A percentile compares a stretch with the other conserved stretches of the same genome.
Conservation (phyloP, 2,888 invertebrate genomes). For the Entomobrya multifasciata region DNA sequence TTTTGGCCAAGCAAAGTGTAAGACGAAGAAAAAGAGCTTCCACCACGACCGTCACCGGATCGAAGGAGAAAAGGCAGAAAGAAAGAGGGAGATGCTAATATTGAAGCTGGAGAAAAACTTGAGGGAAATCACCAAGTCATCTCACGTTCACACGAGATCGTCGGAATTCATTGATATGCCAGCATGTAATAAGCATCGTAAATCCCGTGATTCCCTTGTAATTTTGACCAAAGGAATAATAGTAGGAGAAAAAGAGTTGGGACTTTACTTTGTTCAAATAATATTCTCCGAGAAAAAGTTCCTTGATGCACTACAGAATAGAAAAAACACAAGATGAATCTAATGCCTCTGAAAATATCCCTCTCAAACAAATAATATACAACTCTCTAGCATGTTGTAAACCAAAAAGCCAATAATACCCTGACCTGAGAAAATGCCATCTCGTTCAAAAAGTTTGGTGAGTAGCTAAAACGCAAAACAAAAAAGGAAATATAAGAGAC, state of each 20-base stretch:
- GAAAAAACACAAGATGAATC: too few relatives aligned
- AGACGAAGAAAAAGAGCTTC: slow-evolving; percentile 28
- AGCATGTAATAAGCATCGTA: slow-evolving; percentile 80
- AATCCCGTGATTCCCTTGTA: slow-evolving; percentile 80
- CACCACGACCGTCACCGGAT: too few relatives aligned
- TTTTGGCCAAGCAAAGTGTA: slow-evolving; percentile 16
- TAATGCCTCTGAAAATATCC: too few relatives aligned
- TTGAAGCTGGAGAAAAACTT: slow-evolving; percentile 54
- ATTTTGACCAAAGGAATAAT: slow-evolving; percentile 79
- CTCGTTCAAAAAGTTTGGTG: too few relatives aligned
- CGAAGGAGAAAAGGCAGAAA: too few relatives aligned
- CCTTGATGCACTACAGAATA: slow-evolving; percentile 33
- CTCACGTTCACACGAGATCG: slow-evolving; percentile 79
- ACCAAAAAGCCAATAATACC: slow-evolving; percentile 39
- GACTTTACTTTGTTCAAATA: slow-evolving; percentile 48
- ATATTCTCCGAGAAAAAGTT: too few relatives aligned
- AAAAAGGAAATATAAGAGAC: slow-evolving; percentile 8
- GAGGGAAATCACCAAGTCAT: slow-evolving; percentile 77
- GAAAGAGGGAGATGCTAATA: slow-evolving; percentile 43
- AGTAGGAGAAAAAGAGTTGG: slow-evolving; percentile 52
- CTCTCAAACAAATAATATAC: slow-evolving; percentile 40
- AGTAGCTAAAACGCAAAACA: too few relatives aligned
- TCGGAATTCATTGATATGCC: slow-evolving; percentile 80
- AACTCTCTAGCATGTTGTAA: slow-evolving; percentile 41
- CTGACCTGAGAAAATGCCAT: too few relatives aligned